Evolutionary conservation across 2,888 invertebrate species (phyloP), one percentile per base, ranked within the genome.

Genomic region (Diachrysia chrysitis): DNA sequence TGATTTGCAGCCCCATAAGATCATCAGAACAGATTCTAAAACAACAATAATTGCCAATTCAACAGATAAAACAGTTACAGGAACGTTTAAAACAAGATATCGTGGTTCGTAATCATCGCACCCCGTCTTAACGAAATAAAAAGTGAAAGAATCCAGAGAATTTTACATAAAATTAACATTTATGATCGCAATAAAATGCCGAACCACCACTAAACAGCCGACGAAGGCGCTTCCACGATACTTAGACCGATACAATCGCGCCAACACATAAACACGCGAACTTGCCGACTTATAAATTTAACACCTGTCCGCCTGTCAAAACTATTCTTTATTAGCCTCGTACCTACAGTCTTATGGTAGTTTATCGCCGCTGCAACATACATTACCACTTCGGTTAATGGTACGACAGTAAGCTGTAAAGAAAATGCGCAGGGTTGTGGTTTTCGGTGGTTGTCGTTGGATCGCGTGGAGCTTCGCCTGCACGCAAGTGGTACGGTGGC

Each of bases 261-360:
- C 73, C 60, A 64, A 79, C 81, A 80, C 83, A 86, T 84, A 85
- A 88, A 88, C 90, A 90, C 90, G 89, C 88, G 71, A 84, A 85
- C 84, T 85, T 84, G 80, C 84, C 81, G 80, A 85, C 83, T 85
- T 87, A 91, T 92, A 92, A 92, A 91, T 91, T 89, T 88, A 88
- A 90, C 92, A 92, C 92, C 91, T 91, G 92, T 89, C 91, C 72
- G 73, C 73, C 86, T 89, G 89, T 90, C 90, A 82, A 69, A 76
- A 83, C 64, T 72, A 73, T 82, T 75, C 62, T 80, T 76, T 82
- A 82, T 69, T 64, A 42, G 56, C 63, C 53, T 66, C 46, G 56
- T 61, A 56, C 55, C 51, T 14, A 16, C 37, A 32, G 42, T 42
- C 42, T 42, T 60, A 48, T 23, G 53, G 4, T 21, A 51, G 21